Conservation (phyloP, 2,797 vertebrate genomes). For the Crenichthys baileyi region DNA sequence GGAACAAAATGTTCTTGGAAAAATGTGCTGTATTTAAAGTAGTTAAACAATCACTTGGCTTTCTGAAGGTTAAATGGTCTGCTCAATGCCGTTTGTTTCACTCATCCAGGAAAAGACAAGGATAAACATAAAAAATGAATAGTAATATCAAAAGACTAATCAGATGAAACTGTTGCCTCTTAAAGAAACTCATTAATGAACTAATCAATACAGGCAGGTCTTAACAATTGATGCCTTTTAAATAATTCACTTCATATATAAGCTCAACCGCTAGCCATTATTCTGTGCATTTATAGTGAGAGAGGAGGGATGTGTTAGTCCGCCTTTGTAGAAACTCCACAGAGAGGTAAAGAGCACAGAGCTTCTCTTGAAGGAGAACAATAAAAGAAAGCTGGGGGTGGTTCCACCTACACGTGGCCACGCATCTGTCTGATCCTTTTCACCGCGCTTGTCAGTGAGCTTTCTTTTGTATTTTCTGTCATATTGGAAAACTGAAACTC, state of each 20-base stretch:
- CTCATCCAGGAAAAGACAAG: not conserved
- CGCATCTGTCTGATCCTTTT: constrained; percentile 47
- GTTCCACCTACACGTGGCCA: constrained; percentile 53
- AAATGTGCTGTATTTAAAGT: constrained; percentile 1
- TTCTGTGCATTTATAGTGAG: constrained; percentile 7
- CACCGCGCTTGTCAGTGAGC: not conserved
- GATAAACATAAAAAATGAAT: not conserved
- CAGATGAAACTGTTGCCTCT: not conserved
- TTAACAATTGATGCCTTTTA: constrained; percentile 5
- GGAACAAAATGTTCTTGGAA: not conserved
- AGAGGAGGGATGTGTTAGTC: constrained; percentile 13
- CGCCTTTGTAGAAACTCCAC: constrained; percentile 33
- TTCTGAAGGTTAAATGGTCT: not conserved
- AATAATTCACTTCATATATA: not conserved
- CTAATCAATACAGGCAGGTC: not conserved
- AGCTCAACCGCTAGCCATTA: not conserved
- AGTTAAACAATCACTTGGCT: not conserved
- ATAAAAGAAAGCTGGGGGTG: constrained; percentile 51
- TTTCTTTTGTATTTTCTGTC: constrained; percentile 26
- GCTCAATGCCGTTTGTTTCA: not conserved
- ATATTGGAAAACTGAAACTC: constrained; percentile 24
- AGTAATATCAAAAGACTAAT: not conserved
- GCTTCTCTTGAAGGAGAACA: constrained; percentile 49
- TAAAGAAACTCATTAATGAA: not conserved
- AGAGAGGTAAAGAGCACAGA: constrained; percentile 36